Conservation (phyloP, 2,113 vertebrate species). For the Saccopteryx leptura region DNA sequence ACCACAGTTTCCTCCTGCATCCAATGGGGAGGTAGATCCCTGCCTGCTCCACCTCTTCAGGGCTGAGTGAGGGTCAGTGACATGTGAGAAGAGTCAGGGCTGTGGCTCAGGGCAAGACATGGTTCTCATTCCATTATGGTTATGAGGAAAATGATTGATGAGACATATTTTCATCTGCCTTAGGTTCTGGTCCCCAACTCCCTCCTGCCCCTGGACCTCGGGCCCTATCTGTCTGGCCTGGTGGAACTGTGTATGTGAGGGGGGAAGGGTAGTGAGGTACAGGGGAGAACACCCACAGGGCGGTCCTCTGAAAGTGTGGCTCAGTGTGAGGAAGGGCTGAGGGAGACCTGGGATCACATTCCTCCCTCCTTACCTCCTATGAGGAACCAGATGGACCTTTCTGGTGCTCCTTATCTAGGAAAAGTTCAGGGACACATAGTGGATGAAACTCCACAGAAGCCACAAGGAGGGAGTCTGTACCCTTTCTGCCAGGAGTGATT, state of each 20-base stretch:
- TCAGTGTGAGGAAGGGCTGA: background rate
- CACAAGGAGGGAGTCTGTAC: background rate
- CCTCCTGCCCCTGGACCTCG: too few relatives aligned
- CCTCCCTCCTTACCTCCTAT: too few relatives aligned
- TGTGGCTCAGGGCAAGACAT: background rate
- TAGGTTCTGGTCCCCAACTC: background rate
- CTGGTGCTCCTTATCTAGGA: background rate
- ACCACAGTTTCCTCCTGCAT: background rate
- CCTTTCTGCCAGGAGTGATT: background rate
- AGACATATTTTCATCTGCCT: background rate
- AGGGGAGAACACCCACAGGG: background rate
- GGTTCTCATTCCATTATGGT: background rate
- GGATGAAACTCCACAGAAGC: background rate
- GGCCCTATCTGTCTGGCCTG: background rate
- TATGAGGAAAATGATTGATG: background rate
- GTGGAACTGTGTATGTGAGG: background rate
- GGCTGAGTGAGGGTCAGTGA: background rate
- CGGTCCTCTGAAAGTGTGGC: background rate
- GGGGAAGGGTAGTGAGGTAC: fast-evolving
- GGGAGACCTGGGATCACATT: too few relatives aligned
- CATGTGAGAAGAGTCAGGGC: background rate
- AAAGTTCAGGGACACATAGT: background rate
- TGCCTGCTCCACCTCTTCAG: background rate
- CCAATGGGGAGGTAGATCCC: background rate
- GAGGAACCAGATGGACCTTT: background rate